These are phyloP conservation scores for Apteryx owenii DNA, from an alignment of 2,113 vertebrate genomes.

Conservation along the genomic window DNA sequence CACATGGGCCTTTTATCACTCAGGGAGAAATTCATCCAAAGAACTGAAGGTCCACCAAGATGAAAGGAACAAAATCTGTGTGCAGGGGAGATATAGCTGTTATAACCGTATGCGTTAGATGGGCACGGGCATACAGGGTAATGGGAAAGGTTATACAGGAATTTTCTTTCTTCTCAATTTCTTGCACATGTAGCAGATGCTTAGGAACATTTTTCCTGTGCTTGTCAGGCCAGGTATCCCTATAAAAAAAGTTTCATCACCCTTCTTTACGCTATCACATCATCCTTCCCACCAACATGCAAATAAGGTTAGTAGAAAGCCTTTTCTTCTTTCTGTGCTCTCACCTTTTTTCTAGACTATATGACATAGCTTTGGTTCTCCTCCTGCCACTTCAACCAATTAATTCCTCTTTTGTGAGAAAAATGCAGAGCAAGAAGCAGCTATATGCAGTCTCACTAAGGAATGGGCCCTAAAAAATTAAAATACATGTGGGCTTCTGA, in stretches of 20 bases:
- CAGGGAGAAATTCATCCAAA: background rate
- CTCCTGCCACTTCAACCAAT: background rate
- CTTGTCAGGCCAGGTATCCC: background rate
- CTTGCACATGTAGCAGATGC: background rate
- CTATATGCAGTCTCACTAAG: background rate
- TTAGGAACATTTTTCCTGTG: background rate
- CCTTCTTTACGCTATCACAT: background rate
- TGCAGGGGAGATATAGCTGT: background rate
- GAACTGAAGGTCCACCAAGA: background rate
- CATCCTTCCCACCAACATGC: background rate
- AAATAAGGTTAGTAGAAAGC: background rate
- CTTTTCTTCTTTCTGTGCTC: background rate
- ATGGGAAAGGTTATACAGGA: background rate
- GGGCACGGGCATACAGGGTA: background rate
- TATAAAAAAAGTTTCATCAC: background rate
- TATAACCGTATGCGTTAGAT: background rate
- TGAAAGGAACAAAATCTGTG: background rate
- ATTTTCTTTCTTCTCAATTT: slow-evolving; percentile 7
- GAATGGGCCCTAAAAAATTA: background rate
- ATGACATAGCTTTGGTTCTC: background rate
- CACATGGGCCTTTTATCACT: background rate
- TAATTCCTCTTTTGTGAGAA: background rate
- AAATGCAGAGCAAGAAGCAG: background rate
- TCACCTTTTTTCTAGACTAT: background rate
- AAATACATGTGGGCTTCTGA: background rate